A percentile compares a stretch with the other conserved stretches of the same genome.
These are phyloP conservation scores for Lerema accius DNA, from an alignment of 1,140 invertebrate species.

Conservation along the genomic window DNA sequence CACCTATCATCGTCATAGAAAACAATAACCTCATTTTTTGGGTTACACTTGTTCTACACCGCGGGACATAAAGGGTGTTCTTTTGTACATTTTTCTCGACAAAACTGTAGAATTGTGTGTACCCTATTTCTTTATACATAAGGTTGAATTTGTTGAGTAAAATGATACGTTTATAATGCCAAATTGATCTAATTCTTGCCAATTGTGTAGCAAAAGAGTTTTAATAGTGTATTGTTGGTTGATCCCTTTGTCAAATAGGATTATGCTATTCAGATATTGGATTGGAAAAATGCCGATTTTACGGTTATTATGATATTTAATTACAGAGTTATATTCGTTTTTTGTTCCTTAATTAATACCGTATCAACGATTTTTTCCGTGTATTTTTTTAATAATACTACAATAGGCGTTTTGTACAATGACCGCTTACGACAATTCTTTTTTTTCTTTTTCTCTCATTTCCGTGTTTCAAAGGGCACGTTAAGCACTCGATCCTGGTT, in stretches of 20 bases:
- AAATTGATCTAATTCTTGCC: slow-evolving; percentile 39
- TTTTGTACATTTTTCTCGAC: slow-evolving; percentile 11
- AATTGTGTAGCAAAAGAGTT: slow-evolving; percentile 43
- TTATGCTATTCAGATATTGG: slow-evolving; percentile 43
- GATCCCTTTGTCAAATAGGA: slow-evolving; percentile 47
- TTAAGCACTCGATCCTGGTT: too few species aligned
- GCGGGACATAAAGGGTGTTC: slow-evolving; percentile 41
- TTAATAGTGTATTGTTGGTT: slow-evolving; percentile 44
- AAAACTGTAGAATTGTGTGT: not conserved
- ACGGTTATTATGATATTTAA: slow-evolving; percentile 42
- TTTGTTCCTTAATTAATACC: slow-evolving; percentile 15
- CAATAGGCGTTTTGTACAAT: too few species aligned
- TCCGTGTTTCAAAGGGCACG: too few species aligned
- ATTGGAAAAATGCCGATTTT: slow-evolving; percentile 50
- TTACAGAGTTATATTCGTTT: slow-evolving; percentile 6
- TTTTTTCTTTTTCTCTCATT: too few species aligned
- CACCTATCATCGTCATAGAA: slow-evolving; percentile 50
- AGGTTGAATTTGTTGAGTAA: slow-evolving; percentile 11
- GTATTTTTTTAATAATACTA: too few species aligned
- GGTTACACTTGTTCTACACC: slow-evolving; percentile 48
- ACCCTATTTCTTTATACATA: slow-evolving; percentile 5
- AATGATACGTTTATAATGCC: slow-evolving; percentile 24
- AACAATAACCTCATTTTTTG: slow-evolving; percentile 53
- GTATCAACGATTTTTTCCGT: slow-evolving; percentile 27
- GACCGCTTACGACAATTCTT: too few species aligned